Evolutionary conservation across 2,888 invertebrate genomes (phyloP).

Genomic region (Thysanoteuthis rhombus): DNA sequence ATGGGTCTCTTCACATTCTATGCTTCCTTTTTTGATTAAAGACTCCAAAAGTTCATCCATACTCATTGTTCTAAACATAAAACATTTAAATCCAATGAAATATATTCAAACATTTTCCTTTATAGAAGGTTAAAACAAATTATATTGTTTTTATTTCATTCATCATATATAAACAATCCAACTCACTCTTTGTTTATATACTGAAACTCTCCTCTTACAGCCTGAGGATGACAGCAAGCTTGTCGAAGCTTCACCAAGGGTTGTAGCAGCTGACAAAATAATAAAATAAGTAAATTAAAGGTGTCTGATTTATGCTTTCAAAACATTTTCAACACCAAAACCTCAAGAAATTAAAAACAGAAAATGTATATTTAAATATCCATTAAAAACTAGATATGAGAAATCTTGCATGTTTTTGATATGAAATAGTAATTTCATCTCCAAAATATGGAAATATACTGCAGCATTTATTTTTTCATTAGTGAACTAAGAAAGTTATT

Average conservation of each 20-base stretch:
- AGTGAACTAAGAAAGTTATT: no score
- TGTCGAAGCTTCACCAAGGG: constrained; percentile 77
- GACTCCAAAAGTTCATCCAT: constrained; percentile 76
- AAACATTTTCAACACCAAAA: not conserved
- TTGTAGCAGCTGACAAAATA: constrained; percentile 71
- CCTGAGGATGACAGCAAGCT: constrained; percentile 79
- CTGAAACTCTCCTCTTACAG: constrained; percentile 72
- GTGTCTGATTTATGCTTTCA: no score
- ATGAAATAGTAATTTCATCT: not conserved
- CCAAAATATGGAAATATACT: no score
- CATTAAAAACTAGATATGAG: not conserved
- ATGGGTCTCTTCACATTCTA: constrained; percentile 75
- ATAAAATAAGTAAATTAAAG: constrained; percentile 27
- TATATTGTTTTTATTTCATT: not conserved
- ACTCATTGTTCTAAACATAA: constrained; percentile 61
- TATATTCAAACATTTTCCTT: not conserved
- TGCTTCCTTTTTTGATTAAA: constrained; percentile 74
- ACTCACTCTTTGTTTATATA: constrained; percentile 68
- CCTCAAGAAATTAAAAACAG: not conserved
- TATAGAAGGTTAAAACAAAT: not conserved
- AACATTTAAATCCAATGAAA: not conserved
- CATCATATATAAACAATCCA: not conserved
- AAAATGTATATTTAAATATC: not conserved
- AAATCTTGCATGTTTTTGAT: not conserved
- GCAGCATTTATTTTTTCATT: no score